Evolutionary conservation across 2,113 vertebrate species (phyloP).

Genomic region (Phalacrocorax brasilianus): DNA sequence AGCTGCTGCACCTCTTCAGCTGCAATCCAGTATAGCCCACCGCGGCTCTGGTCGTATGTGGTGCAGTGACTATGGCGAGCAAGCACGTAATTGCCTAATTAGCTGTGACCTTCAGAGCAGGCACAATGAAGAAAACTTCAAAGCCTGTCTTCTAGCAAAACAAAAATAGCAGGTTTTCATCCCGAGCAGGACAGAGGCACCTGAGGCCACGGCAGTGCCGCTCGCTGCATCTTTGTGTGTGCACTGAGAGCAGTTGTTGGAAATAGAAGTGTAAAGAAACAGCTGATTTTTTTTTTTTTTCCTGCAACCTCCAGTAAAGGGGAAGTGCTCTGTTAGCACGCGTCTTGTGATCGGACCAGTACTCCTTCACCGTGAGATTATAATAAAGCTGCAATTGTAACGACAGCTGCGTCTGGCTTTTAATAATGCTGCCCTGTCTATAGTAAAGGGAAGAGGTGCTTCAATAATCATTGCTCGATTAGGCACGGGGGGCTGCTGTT

Average conservation of each 20-base stretch:
- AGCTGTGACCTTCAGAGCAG: not conserved
- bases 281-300: not conserved
- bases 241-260: not conserved
- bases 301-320: not conserved
- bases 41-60: fast-evolving
- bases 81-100: not conserved
- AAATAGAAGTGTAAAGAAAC: not conserved
- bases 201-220: fast-evolving
- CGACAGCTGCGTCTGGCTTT: not conserved
- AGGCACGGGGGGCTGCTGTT: not conserved
- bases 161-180: not conserved
- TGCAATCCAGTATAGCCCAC: not conserved
- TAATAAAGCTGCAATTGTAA: conserved; percentile 13
- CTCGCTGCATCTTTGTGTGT: not conserved
- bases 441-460: not conserved
- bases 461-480: fast-evolving
- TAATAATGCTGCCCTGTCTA: not conserved
- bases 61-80: not conserved
- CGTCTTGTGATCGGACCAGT: not conserved
- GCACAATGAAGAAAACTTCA: no score
- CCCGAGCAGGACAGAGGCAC: not conserved
- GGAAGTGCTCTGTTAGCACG: fast-evolving
- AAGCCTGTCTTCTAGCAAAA: not conserved
- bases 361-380: not conserved
- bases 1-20: not conserved